Evolutionary conservation across 2,113 vertebrate species (phyloP).

Genomic region (Andinoacara biseriatus): DNA sequence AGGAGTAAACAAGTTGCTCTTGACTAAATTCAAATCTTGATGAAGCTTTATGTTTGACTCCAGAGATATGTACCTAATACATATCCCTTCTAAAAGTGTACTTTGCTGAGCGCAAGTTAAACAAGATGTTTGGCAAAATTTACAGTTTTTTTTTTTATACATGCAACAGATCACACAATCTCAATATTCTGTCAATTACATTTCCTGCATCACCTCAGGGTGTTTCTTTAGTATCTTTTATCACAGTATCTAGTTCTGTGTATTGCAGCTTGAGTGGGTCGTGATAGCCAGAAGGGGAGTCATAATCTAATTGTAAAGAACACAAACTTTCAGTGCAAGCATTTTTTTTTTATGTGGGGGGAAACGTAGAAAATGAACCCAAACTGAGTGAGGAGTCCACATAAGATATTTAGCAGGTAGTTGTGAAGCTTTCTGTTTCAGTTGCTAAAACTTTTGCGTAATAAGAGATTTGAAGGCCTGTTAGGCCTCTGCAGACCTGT

Average conservation of each 20-base stretch:
- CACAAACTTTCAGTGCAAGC: not conserved
- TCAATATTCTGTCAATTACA: not conserved
- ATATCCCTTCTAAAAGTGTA: too few relatives aligned
- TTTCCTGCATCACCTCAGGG: too few relatives aligned
- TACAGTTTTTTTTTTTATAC: not conserved
- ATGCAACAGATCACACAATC: not conserved
- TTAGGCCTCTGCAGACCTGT: not conserved
- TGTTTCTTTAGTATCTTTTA: not conserved
- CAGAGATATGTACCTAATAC: too few relatives aligned
- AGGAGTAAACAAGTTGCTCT: slow-evolving; percentile 67
- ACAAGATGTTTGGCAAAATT: too few relatives aligned
- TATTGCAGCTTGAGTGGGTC: not conserved
- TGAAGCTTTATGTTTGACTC: not conserved
- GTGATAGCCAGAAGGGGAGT: not conserved
- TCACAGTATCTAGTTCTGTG: not conserved
- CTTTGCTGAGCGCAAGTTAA: not conserved
- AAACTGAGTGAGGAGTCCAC: not conserved
- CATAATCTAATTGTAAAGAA: not conserved
- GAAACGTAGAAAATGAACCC: not conserved
- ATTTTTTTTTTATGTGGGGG: not conserved
- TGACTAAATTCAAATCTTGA: not conserved
- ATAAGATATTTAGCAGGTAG: not conserved
- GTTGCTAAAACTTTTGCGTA: not conserved
- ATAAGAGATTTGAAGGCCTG: rapidly evolving
- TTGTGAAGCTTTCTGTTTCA: not conserved